Conservation (phyloP, 2,888 invertebrate species). For the Reticulitermes lucifugus region DNA sequence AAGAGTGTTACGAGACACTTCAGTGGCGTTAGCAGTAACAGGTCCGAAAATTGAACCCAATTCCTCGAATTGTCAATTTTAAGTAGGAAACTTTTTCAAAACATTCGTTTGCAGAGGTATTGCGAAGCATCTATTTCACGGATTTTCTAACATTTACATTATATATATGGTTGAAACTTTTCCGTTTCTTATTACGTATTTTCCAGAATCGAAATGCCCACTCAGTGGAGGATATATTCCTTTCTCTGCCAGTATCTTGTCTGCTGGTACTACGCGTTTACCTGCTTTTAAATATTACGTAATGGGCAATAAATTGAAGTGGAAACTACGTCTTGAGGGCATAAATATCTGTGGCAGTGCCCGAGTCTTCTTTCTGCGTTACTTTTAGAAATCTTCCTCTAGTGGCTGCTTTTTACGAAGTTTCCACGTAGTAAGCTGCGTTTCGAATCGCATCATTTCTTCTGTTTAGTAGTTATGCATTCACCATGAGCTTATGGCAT, state of each 20-base stretch:
- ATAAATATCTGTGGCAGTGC: not conserved
- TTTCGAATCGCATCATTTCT: not conserved
- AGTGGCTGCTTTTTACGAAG: not conserved
- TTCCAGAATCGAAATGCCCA: conserved; percentile 4
- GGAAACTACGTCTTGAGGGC: conserved; percentile 24
- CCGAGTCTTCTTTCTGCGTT: not conserved
- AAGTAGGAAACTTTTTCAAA: no score
- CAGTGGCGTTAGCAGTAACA: no score
- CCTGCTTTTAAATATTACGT: conserved; percentile 25
- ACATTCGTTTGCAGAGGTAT: no score
- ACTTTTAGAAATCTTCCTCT: not conserved
- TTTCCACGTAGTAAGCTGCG: not conserved
- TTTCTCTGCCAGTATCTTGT: not conserved
- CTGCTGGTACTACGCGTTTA: not conserved
- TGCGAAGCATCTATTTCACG: not conserved
- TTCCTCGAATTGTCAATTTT: no score
- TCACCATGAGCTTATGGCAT: not conserved
- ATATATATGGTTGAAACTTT: not conserved
- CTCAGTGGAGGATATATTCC: not conserved
- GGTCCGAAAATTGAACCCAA: no score
- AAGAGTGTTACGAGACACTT: no score
- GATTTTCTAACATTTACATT: not conserved
- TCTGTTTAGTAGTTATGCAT: not conserved
- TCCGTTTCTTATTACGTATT: not conserved
- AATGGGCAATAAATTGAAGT: conserved; percentile 36